phyloP scores from a whole-genome alignment of 2,113 vertebrate genomes.

The Cephalopterus ornatus region DNA sequence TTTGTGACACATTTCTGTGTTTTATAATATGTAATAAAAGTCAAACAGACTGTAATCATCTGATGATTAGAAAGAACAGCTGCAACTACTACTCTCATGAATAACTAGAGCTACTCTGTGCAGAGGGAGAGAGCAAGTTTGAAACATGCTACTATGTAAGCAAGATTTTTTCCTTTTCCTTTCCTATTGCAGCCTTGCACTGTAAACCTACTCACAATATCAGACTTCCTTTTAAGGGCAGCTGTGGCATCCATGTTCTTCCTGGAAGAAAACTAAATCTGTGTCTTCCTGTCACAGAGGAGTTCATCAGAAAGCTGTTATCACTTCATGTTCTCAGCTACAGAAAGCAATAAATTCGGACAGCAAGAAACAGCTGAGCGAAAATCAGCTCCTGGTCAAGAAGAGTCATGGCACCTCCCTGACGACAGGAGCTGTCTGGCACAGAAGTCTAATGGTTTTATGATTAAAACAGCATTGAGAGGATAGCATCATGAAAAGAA shows the following conservation, averaged over 20 bases:
- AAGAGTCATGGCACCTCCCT: background rate
- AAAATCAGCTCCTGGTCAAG: background rate
- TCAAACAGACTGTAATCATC: background rate
- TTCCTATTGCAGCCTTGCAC: background rate
- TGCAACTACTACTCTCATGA: background rate
- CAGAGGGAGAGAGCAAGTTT: background rate
- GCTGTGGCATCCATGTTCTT: background rate
- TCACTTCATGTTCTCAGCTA: background rate
- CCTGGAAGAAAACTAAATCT: background rate
- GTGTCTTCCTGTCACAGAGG: background rate
- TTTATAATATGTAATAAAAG: conserved; percentile 1
- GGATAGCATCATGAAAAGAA: background rate
- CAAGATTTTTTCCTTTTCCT: background rate
- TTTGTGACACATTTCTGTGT: background rate
- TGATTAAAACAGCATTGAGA: background rate
- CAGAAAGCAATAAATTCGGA: background rate
- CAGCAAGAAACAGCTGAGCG: background rate
- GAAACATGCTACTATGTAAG: background rate
- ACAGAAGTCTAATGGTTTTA: background rate
- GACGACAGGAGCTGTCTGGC: background rate
- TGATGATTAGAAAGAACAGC: background rate
- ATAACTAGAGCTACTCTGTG: background rate
- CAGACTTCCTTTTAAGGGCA: background rate
- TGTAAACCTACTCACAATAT: background rate
- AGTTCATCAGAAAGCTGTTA: background rate